phyloP scores from a whole-genome alignment of 1,140 invertebrate species.

The Hyposmocoma kahamanoa region DNA sequence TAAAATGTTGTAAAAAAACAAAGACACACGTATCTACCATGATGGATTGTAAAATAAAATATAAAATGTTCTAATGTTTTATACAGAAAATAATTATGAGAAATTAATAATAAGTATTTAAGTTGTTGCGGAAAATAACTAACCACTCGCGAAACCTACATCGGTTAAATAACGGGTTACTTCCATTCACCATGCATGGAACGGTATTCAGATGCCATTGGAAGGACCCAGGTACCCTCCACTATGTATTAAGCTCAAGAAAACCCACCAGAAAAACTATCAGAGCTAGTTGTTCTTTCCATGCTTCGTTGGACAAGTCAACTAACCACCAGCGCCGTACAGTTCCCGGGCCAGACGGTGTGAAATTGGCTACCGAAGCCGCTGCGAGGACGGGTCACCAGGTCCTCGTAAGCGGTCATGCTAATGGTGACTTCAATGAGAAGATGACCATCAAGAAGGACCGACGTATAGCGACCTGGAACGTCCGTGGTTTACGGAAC shows the following conservation, averaged over 20 bases:
- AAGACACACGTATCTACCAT: too few relatives aligned
- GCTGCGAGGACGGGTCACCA: not conserved
- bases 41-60: too few relatives aligned
- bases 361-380: slow-evolving; percentile 2
- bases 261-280: not conserved
- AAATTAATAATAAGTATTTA: too few relatives aligned
- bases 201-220: too few relatives aligned
- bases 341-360: not conserved
- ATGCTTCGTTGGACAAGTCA: not conserved
- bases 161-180: too few relatives aligned
- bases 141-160: too few relatives aligned
- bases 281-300: not conserved
- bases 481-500: not conserved
- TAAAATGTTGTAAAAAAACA: too few relatives aligned
- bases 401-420: not conserved
- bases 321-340: not conserved
- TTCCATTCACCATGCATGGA: too few relatives aligned
- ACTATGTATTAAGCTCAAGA: not conserved
- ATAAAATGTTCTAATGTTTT: too few relatives aligned
- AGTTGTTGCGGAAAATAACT: too few relatives aligned
- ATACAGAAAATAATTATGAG: too few relatives aligned
- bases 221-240: not conserved
- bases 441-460: not conserved
- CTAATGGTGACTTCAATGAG: not conserved
- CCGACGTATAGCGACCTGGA: not conserved